Evolutionary conservation across 2,888 invertebrate species (phyloP), one percentile per base, ranked within the genome.

Genomic region (Drosophila silvestris): DNA sequence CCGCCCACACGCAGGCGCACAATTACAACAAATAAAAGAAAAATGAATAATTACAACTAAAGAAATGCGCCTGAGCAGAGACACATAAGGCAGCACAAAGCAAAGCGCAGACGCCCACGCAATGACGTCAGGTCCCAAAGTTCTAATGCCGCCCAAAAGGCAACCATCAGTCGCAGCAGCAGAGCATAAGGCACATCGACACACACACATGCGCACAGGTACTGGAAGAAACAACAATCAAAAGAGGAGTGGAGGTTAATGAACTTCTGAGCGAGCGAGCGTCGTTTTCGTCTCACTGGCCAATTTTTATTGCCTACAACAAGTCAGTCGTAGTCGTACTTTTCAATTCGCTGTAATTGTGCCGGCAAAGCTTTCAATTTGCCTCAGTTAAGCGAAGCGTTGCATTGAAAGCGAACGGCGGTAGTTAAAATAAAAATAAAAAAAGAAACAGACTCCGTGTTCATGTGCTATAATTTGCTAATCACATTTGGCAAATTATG

Each of bases 381-480:
- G 82, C 74, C 78, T 69, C 91, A 90, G 87, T 90, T 87, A 82
- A 87, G 77, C 87, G 91, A 87, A 87, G 87, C 87, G 87, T 87
- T 87, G 87, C 86, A 87, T 87, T 90, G 84, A 87, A 89, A 89
- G 89, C 91, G 77, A 85, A 69, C 81, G 67, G 71, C 32, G 50
- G 26, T 30, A 41, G 50, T 68, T 53, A 44, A 65, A 28, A 59
- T 56, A 30, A 33, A 16, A 60, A 32, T 0, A 19, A 28, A 39
- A 57, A 28, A 35, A 37, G 19, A 69, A 59, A 54, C 64, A 69
- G 56, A 63, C 69, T 74, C 33, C 65, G 70, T 84, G 71, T 70
- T 60, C 74, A 78, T 89, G 77, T 57, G 56, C 28, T 39, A 57
- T 85, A 83, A 86, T 90, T 85, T 85, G 85, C 85, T 85, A 85